Base-by-base conservation (phyloP, 2,888 invertebrate genomes). In the Volucella bombylans region DNA sequence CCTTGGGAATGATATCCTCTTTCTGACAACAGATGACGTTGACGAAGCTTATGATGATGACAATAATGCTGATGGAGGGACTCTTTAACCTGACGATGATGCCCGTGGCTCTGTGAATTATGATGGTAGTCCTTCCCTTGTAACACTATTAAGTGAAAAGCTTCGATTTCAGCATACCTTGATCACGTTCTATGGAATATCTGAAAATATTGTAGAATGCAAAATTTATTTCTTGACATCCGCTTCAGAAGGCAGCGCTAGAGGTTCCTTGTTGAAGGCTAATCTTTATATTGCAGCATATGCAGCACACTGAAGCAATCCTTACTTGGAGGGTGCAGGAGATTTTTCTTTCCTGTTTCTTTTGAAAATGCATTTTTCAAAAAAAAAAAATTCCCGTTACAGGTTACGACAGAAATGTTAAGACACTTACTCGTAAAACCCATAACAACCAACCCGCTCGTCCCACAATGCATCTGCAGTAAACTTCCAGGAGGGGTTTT, bases 21-120 rank as follows among this genome's bases (percentile, higher is more conserved):
- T 43, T 52, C 52, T 18, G 54, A 69, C 77, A 61, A 59, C 76
- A 55, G 62, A 59, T 77, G 59, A 67, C 52, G 47, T 57, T 77
- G 77, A 82, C 64, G 61, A 49, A 73, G 59, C 52, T 69, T 23
- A 45, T 62, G 41, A 62, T 72, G 49, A 8, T 18, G 49, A 62
- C 62, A 54, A 8, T 18, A 55, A 45, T 11, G 45, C 4, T 43
- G 18, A 49, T 55, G 68, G 55, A 8, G 23, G 31, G 4, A 31
- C 31, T 47, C 39, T 15, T 8, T 50, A 18, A 31, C 0, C 31
- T 50, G 31, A 23, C 4, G 18, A 45, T 65, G 54, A 55, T 59
- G 43, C 11, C 18, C 43, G 15, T 31, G 74, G 15, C 23, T 31
- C 47, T 43, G 11, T 68, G 23, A 74, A 49, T 61, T 50, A 67